Evolutionary conservation across 2,797 vertebrate species (phyloP).

Genomic region (Sebastes aleutianus): DNA sequence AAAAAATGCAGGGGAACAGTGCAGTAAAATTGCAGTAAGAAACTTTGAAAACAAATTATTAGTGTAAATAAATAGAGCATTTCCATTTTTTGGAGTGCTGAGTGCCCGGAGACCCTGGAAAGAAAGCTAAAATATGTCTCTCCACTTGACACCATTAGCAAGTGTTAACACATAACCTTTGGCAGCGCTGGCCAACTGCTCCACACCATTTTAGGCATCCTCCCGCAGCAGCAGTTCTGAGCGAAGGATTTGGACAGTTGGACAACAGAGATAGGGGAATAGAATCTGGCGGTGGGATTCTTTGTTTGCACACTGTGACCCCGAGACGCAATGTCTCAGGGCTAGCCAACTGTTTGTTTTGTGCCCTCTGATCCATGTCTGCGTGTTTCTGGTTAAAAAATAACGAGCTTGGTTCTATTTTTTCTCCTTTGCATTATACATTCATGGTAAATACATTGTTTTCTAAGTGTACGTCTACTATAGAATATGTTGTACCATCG

Average conservation of each 20-base stretch:
- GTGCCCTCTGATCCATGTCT: slow-evolving; percentile 39
- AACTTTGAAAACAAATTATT: slow-evolving; percentile 10
- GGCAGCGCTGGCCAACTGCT: slow-evolving; percentile 54
- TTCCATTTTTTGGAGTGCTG: slow-evolving; percentile 15
- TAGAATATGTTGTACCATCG: slow-evolving; percentile 11
- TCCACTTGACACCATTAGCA: slow-evolving; percentile 80
- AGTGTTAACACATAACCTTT: slow-evolving; percentile 78
- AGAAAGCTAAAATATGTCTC: slow-evolving; percentile 76
- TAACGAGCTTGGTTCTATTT: slow-evolving; percentile 15
- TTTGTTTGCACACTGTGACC: slow-evolving; percentile 72
- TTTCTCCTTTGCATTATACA: neutral
- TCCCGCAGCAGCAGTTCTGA: slow-evolving; percentile 43
- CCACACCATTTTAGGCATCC: slow-evolving; percentile 56
- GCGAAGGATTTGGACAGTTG: slow-evolving; percentile 56
- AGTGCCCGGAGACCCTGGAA: slow-evolving; percentile 52
- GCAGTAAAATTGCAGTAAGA: neutral
- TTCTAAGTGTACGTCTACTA: neutral
- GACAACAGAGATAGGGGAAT: slow-evolving; percentile 55
- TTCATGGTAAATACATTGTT: slow-evolving; percentile 19
- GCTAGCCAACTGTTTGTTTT: slow-evolving; percentile 53
- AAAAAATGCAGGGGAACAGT: neutral
- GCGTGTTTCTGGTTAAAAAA: slow-evolving; percentile 47
- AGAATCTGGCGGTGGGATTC: slow-evolving; percentile 57
- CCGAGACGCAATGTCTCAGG: slow-evolving; percentile 67
- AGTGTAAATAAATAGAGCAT: slow-evolving; percentile 4